Percentiles rank a stretch among this genome's conserved stretches.
phyloP scores from a whole-genome alignment of 2,113 vertebrate species.

The Heloderma charlesbogerti region DNA sequence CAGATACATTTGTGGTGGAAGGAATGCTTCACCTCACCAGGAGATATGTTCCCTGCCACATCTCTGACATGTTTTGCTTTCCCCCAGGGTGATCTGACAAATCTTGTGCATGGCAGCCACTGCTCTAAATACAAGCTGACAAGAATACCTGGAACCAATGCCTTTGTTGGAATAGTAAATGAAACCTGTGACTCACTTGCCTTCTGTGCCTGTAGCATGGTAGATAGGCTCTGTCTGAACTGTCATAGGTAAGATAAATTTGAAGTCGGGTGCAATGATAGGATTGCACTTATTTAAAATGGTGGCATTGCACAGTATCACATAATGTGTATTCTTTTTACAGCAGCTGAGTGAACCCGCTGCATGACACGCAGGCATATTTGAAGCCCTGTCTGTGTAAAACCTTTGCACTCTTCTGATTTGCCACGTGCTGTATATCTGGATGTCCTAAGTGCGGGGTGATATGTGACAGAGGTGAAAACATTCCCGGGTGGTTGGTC shows the following conservation, averaged over 20 bases:
- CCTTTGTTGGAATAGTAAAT: slow-evolving; percentile 96
- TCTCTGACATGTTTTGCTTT: accelerated
- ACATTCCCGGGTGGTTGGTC: neutral
- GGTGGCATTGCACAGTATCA: accelerated
- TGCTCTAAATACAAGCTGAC: slow-evolving; percentile 96
- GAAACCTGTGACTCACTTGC: slow-evolving; percentile 96
- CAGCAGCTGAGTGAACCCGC: neutral
- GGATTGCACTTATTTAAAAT: neutral
- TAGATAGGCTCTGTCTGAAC: slow-evolving; percentile 98
- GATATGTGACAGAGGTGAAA: neutral
- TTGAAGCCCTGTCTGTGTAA: neutral
- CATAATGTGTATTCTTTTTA: neutral
- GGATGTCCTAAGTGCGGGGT: neutral
- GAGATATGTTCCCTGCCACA: neutral
- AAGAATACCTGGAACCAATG: slow-evolving; percentile 93
- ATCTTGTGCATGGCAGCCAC: slow-evolving; percentile 97
- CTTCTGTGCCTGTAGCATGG: slow-evolving; percentile 98
- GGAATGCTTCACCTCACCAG: neutral
- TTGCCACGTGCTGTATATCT: neutral
- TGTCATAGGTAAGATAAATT: slow-evolving; percentile 88
- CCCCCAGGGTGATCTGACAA: slow-evolving; percentile 93
- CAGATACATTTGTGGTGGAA: neutral
- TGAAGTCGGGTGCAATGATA: accelerated
- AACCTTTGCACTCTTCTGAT: neutral
- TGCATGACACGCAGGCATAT: accelerated